phyloP scores from a whole-genome alignment of 1,140 invertebrate genomes.

The Eupeodes corollae region DNA sequence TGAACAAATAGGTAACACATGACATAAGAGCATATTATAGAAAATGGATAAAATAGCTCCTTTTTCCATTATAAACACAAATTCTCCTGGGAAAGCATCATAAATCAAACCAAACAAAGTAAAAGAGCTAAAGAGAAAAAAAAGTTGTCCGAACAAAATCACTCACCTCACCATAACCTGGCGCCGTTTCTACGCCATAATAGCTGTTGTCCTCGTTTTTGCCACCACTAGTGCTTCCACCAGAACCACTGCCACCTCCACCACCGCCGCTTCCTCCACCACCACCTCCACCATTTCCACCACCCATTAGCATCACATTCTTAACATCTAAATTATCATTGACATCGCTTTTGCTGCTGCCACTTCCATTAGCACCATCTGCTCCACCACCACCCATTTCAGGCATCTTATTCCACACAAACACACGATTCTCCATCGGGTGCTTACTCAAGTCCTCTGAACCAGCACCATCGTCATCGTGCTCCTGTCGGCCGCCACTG shows the following conservation, averaged over 20 bases:
- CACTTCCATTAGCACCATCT: slow-evolving; percentile 8
- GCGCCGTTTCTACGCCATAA: slow-evolving; percentile 42
- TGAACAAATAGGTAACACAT: too few species aligned
- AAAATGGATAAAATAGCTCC: too few species aligned
- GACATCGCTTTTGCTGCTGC: slow-evolving; percentile 11
- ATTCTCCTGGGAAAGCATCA: too few species aligned
- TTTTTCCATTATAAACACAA: too few species aligned
- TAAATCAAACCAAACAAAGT: not conserved
- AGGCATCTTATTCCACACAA: slow-evolving; percentile 49
- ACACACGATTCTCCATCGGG: slow-evolving; percentile 64
- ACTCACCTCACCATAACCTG: slow-evolving; percentile 42
- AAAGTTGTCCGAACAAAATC: not conserved
- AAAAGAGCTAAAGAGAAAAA: not conserved
- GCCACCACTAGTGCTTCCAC: slow-evolving; percentile 9
- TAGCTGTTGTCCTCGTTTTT: slow-evolving; percentile 35
- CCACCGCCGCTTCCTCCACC: slow-evolving; percentile 2
- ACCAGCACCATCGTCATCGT: slow-evolving; percentile 4
- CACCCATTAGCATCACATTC: slow-evolving; percentile 25
- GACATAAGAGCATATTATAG: too few species aligned
- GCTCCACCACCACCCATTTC: slow-evolving; percentile 5
- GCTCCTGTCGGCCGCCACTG: slow-evolving; percentile 19
- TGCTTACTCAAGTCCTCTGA: slow-evolving; percentile 37
- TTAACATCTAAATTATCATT: slow-evolving; percentile 42
- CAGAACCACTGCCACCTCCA: slow-evolving; percentile 8
- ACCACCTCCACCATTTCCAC: not conserved